Evolutionary conservation across 2,113 vertebrate genomes (phyloP).

Genomic region (Lathamus discolor): DNA sequence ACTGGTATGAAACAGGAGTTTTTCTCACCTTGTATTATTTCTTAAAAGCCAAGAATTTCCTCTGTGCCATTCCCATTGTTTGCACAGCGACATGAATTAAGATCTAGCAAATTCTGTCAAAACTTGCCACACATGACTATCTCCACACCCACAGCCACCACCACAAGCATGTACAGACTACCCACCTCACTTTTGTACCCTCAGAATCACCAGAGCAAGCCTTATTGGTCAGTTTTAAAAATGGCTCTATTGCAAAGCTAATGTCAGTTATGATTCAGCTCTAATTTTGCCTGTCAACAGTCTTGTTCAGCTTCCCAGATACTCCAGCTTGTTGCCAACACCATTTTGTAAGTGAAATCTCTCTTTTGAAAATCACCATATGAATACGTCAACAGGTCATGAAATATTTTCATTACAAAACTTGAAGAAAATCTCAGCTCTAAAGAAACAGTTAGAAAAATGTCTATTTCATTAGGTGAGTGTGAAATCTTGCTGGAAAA

Average conservation of each 20-base stretch:
- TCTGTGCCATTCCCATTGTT: not conserved
- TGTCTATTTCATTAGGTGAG: slow-evolving; percentile 74
- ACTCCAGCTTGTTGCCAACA: slow-evolving; percentile 73
- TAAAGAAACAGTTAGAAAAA: slow-evolving; percentile 75
- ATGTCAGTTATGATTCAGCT: slow-evolving; percentile 66
- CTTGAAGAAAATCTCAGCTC: slow-evolving; percentile 74
- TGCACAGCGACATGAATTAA: not conserved
- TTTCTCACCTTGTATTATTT: not conserved
- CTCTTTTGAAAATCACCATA: slow-evolving; percentile 79
- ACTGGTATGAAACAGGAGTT: not conserved
- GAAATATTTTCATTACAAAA: slow-evolving; percentile 82
- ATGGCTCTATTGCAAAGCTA: slow-evolving; percentile 59
- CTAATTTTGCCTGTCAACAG: slow-evolving; percentile 77
- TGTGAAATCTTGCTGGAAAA: slow-evolving; percentile 77
- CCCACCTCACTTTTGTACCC: not conserved
- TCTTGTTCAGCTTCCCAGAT: slow-evolving; percentile 70
- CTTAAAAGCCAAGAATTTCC: not conserved
- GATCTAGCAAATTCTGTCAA: not conserved
- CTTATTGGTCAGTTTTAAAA: slow-evolving; percentile 58
- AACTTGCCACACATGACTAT: not conserved
- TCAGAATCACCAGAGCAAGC: not conserved
- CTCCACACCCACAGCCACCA: not conserved
- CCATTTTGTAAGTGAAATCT: slow-evolving; percentile 77
- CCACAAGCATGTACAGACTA: not conserved
- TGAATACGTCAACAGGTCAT: slow-evolving; percentile 84